Conservation (phyloP, 2,113 vertebrate genomes). For the Tenrec ecaudatus region DNA sequence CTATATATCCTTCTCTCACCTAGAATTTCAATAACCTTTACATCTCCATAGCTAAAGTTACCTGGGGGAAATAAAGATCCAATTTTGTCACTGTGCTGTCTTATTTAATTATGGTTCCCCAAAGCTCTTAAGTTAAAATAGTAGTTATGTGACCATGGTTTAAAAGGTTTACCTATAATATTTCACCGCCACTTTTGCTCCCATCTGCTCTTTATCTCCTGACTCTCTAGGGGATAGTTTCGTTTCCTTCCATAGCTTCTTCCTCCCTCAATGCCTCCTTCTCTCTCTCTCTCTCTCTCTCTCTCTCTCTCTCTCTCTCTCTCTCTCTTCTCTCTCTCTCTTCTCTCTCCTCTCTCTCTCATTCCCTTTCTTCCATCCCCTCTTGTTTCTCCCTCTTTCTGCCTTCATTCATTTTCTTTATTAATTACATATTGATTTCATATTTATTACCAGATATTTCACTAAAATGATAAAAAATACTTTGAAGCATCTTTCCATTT, state of each 20-base stretch:
- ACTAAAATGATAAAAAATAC: background rate
- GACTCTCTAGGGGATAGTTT: background rate
- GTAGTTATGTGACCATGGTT: background rate
- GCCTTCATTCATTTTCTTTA: fast-evolving
- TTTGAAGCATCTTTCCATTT: background rate
- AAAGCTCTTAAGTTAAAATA: background rate
- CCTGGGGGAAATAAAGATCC: background rate
- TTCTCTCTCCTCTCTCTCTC: background rate
- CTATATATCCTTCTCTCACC: background rate
- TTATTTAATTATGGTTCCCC: background rate
- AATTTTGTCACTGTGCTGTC: background rate
- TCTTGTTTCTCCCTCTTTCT: fast-evolving
- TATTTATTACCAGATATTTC: background rate
- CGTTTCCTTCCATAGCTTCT: background rate
- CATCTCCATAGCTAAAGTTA: background rate
- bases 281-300: background rate
- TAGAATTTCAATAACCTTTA: no score
- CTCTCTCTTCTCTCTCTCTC: fast-evolving
- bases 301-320: fast-evolving
- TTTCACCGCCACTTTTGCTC: no score
- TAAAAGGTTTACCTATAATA: no score
- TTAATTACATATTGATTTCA: background rate
- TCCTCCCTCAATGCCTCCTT: background rate
- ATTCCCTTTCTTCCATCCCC: fast-evolving
- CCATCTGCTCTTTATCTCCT: background rate